Conservation (phyloP, 2,113 vertebrate species). For the Apus apus region DNA sequence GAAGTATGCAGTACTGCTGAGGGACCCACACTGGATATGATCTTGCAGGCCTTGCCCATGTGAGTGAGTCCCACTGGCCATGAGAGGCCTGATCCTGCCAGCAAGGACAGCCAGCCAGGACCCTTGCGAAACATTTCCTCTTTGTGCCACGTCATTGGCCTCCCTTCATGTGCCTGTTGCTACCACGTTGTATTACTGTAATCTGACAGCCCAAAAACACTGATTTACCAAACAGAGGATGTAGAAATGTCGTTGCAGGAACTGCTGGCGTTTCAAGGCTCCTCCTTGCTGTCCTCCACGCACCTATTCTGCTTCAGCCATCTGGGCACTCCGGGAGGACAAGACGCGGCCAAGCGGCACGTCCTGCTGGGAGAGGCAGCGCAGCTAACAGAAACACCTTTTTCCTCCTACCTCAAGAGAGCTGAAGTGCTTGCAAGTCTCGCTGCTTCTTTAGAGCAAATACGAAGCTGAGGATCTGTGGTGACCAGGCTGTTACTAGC, state of each 20-base stretch:
- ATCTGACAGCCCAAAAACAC: slow-evolving; percentile 17
- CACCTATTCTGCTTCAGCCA: neutral
- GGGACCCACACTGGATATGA: neutral
- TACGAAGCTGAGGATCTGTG: neutral
- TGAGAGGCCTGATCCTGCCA: neutral
- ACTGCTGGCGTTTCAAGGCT: neutral
- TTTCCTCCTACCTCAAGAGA: slow-evolving; percentile 65
- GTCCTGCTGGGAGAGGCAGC: neutral
- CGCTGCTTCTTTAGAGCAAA: neutral
- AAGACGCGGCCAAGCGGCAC: rapidly evolving
- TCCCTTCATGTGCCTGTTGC: neutral
- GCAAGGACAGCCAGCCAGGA: neutral
- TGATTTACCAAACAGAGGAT: neutral
- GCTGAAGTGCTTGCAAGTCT: slow-evolving; percentile 32
- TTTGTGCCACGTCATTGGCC: neutral
- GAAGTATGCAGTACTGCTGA: neutral
- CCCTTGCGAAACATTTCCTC: neutral
- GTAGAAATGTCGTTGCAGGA: neutral
- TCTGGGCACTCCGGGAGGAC: neutral
- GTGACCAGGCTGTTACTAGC: neutral
- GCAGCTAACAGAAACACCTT: neutral
- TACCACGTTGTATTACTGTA: neutral
- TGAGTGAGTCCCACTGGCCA: neutral
- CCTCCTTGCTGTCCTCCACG: neutral
- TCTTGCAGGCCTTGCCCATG: neutral